A percentile compares a stretch with the other conserved stretches of the same genome.
Evolutionary conservation across 2,113 vertebrate genomes (phyloP).

Genomic region (Microcebus griseorufus): DNA sequence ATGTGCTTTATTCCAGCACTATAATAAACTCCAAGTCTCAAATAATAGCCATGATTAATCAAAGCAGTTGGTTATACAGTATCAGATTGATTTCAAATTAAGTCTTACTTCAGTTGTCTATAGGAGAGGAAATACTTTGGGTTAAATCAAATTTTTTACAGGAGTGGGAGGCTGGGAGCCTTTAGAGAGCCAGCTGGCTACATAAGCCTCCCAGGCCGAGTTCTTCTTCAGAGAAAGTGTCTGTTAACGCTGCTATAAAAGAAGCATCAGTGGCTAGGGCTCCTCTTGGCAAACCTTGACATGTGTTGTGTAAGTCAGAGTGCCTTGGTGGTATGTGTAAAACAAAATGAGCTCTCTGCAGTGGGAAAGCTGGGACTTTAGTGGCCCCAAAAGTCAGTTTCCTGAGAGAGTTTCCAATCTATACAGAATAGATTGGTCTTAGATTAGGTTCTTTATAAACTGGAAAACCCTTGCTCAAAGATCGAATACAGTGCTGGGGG

Average conservation of each 20-base stretch:
- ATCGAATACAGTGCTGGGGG: neutral
- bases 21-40: conserved; percentile 44
- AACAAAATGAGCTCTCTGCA: neutral
- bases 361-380: neutral
- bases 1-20: neutral
- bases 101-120: neutral
- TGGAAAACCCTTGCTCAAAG: neutral
- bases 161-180: neutral
- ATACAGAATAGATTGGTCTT: neutral
- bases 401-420: neutral
- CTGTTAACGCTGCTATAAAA: neutral
- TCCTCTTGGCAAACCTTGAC: neutral
- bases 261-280: no score
- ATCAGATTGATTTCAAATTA: conserved; percentile 64
- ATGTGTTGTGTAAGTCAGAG: neutral
- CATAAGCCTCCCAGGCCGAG: neutral
- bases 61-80: conserved; percentile 44
- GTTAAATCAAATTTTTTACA: conserved; percentile 25
- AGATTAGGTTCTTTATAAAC: neutral
- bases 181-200: neutral
- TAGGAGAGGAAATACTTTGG: neutral
- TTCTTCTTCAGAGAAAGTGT: neutral
- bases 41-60: conserved; percentile 49
- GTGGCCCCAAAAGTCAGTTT: neutral
- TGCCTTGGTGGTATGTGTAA: neutral